Conservation (phyloP, 2,888 invertebrate species). For the Cryptocheilus praepositus region DNA sequence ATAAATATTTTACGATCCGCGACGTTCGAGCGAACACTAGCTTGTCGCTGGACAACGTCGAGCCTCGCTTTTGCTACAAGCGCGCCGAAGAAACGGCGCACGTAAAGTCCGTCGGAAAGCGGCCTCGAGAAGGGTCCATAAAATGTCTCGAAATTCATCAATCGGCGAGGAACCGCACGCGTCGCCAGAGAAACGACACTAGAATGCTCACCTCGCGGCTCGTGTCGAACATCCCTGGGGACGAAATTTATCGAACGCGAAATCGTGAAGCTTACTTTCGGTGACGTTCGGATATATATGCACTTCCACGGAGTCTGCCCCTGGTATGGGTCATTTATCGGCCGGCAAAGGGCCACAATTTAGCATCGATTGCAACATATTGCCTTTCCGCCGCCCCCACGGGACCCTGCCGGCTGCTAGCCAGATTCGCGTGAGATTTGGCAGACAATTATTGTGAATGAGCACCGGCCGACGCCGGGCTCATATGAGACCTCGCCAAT, state of each 20-base stretch:
- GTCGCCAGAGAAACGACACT: not conserved
- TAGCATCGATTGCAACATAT: constrained; percentile 22
- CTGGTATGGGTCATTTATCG: constrained; percentile 34
- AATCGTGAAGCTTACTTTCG: constrained; percentile 34
- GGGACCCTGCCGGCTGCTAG: no score
- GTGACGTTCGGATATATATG: constrained; percentile 5
- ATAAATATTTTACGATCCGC: no score
- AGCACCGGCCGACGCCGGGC: no score
- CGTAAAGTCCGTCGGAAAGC: constrained; percentile 29
- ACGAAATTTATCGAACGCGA: constrained; percentile 46
- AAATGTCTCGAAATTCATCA: constrained; percentile 56
- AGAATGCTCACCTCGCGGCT: constrained; percentile 32
- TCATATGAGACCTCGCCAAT: no score
- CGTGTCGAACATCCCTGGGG: not conserved
- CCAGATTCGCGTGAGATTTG: no score
- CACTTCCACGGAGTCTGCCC: constrained; percentile 8
- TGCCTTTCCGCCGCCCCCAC: not conserved
- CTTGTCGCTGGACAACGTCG: no score
- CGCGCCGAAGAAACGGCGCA: not conserved
- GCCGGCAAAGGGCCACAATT: constrained; percentile 15
- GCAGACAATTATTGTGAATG: no score
- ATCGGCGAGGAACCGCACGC: constrained; percentile 19
- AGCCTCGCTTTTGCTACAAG: no score
- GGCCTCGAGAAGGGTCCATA: constrained; percentile 34
- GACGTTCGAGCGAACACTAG: no score